Evolutionary conservation across 2,888 invertebrate species (phyloP).

Genomic region (Acleris cristana): DNA sequence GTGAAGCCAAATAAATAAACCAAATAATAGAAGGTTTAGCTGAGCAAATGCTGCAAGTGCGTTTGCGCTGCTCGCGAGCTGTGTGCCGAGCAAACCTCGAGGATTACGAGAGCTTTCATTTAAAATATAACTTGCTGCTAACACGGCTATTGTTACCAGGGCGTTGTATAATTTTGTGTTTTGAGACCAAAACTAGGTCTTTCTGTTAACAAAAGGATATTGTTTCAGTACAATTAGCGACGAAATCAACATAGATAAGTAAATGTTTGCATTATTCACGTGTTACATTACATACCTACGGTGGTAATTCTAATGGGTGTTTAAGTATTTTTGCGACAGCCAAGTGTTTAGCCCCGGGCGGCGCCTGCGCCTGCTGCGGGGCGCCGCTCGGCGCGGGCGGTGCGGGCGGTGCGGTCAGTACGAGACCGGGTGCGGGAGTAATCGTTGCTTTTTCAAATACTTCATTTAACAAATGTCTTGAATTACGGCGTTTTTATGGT

Average conservation of each 20-base stretch:
- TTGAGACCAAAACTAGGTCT: constrained; percentile 77
- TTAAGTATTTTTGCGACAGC: constrained; percentile 26
- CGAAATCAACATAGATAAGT: constrained; percentile 78
- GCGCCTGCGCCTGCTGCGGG: background rate
- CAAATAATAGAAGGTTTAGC: constrained; percentile 34
- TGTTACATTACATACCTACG: constrained; percentile 41
- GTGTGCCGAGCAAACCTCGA: constrained; percentile 32
- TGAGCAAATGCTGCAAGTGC: constrained; percentile 35
- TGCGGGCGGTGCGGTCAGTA: no score
- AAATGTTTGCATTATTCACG: constrained; percentile 64
- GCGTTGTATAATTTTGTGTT: constrained; percentile 71
- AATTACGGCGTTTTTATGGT: no score
- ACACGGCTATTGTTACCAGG: constrained; percentile 63
- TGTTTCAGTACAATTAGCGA: constrained; percentile 76
- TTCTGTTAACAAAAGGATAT: constrained; percentile 78
- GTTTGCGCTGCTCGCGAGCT: constrained; percentile 29
- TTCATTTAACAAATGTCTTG: no score
- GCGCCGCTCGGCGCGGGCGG: no score
- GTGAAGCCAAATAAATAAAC: constrained; percentile 30
- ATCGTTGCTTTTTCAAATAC: no score
- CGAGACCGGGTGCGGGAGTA: no score
- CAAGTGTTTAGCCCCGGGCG: background rate
- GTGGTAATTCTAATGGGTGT: constrained; percentile 21
- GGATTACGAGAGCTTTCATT: constrained; percentile 38
- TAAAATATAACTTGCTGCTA: constrained; percentile 53